phyloP scores from a whole-genome alignment of 1,140 invertebrate species.

The Vollenhovia emeryi region DNA sequence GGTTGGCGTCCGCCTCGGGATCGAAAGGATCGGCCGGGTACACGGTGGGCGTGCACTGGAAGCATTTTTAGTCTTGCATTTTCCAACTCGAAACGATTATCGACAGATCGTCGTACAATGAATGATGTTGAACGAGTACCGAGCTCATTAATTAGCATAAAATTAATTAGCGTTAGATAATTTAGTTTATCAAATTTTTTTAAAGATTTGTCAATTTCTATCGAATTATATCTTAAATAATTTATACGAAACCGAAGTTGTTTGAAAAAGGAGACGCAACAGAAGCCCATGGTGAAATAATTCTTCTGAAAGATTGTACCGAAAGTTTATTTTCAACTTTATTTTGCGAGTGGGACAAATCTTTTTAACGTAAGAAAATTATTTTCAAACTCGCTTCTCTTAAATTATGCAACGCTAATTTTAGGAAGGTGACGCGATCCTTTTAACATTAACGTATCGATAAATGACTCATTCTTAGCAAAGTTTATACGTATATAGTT shows the following conservation, averaged over 20 bases:
- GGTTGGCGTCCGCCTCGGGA: conserved; percentile 93
- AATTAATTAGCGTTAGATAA: not conserved
- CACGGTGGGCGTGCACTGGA: conserved; percentile 93
- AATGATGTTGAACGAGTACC: not conserved
- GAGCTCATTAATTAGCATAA: not conserved
- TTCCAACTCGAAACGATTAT: not conserved
- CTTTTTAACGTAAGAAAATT: not conserved
- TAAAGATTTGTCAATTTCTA: not conserved
- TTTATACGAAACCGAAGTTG: not conserved
- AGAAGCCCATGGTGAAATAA: not conserved
- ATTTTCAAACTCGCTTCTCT: not conserved
- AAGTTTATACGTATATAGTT: not conserved
- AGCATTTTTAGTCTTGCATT: not conserved
- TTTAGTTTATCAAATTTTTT: not conserved
- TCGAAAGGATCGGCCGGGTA: conserved; percentile 94
- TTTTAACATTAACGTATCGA: not conserved
- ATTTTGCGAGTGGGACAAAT: not conserved
- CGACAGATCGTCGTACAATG: not conserved
- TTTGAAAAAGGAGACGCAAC: not conserved
- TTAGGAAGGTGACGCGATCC: not conserved
- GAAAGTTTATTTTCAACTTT: not conserved
- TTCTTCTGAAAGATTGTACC: not conserved
- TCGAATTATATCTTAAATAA: not conserved
- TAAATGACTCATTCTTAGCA: not conserved
- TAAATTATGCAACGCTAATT: conserved; percentile 11